Evolutionary conservation across 2,113 vertebrate species (phyloP).

Genomic region (Gymnobelideus leadbeateri): DNA sequence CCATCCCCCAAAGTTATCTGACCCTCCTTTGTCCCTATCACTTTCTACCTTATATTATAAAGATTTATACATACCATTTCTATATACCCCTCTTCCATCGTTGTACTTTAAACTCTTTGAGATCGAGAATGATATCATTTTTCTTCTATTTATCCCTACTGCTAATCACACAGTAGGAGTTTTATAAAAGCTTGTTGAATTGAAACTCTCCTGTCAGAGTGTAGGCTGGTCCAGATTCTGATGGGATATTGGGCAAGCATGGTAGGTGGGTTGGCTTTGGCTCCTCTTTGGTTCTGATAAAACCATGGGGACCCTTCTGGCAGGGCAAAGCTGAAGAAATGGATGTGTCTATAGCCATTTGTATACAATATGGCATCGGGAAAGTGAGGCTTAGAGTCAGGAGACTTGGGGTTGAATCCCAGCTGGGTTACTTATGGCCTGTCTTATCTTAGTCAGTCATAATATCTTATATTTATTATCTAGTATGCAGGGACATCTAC

Average conservation of each 20-base stretch:
- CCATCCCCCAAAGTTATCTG: not conserved
- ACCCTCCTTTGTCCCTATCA: not conserved
- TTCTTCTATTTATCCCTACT: too few relatives aligned
- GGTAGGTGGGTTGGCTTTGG: too few relatives aligned
- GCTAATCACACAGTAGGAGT: too few relatives aligned
- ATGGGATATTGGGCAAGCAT: too few relatives aligned
- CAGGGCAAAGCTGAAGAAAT: not conserved
- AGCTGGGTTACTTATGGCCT: not conserved
- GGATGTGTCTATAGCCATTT: not conserved
- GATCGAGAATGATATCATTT: too few relatives aligned
- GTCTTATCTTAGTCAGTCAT: not conserved
- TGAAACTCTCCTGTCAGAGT: too few relatives aligned
- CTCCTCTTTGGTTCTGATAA: too few relatives aligned
- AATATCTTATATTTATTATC: not conserved
- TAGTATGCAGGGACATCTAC: too few relatives aligned
- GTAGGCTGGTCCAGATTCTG: too few relatives aligned
- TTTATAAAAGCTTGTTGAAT: too few relatives aligned
- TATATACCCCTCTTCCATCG: not conserved
- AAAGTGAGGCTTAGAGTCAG: not conserved
- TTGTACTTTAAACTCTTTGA: not conserved
- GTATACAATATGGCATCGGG: not conserved
- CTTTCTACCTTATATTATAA: not conserved
- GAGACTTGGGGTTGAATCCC: too few relatives aligned
- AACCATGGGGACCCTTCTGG: not conserved
- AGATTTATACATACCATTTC: not conserved